These are phyloP conservation scores for Myotis davidii DNA, from an alignment of 2,113 vertebrate genomes.

Conservation along the genomic window DNA sequence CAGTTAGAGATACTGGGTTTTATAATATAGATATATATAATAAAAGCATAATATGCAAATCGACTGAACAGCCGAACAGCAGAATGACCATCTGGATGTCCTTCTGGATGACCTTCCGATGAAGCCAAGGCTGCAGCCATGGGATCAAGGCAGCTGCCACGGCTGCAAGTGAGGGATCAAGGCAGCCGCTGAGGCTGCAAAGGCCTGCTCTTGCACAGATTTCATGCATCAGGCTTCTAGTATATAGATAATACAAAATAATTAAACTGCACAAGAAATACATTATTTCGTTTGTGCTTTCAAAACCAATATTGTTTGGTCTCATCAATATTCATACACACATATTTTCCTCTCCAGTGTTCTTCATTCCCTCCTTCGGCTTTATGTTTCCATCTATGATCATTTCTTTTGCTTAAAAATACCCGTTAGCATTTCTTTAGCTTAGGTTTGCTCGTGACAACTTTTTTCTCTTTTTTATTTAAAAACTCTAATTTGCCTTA, in stretches of 20 bases:
- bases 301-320: constrained; percentile 2
- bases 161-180: too few species aligned
- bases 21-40: too few species aligned
- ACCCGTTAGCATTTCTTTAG: not conserved
- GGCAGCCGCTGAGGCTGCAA: too few species aligned
- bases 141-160: too few species aligned
- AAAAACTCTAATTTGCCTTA: not conserved
- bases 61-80: too few species aligned
- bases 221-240: too few species aligned
- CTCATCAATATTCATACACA: not conserved
- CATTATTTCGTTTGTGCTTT: not conserved
- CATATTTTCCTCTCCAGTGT: not conserved
- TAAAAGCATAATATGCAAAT: too few species aligned
- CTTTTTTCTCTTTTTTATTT: not conserved
- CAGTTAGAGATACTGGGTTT: too few species aligned
- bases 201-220: too few species aligned
- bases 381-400: not conserved
- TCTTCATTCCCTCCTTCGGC: not conserved
- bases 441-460: not conserved
- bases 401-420: constrained; percentile 17
- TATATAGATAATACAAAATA: not conserved
- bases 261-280: not conserved
- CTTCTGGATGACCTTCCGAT: too few species aligned
- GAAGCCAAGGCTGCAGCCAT: too few species aligned
- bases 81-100: too few species aligned